Conservation (phyloP, 2,888 invertebrate genomes). For the Caenorhabditis angaria region DNA sequence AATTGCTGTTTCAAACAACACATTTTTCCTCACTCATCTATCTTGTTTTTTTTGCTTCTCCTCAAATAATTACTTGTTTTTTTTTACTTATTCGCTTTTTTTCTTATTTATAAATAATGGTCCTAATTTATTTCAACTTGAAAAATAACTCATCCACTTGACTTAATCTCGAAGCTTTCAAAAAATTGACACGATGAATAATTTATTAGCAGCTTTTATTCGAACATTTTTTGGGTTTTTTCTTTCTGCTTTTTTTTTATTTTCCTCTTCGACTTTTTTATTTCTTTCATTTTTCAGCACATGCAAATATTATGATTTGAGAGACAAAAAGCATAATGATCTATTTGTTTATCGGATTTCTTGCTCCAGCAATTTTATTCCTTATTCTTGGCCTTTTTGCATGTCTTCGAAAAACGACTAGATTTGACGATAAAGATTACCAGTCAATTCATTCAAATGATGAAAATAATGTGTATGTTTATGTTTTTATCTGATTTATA, state of each 20-base stretch:
- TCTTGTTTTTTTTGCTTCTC: not conserved
- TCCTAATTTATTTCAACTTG: not conserved
- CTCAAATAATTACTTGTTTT: not conserved
- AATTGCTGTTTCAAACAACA: not conserved
- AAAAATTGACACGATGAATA: too few species aligned
- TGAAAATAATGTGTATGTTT: conserved; percentile 15
- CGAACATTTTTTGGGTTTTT: too few species aligned
- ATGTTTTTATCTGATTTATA: too few species aligned
- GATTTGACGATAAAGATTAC: conserved; percentile 39
- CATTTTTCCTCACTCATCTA: not conserved
- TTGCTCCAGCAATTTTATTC: conserved; percentile 34
- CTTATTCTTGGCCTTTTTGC: conserved; percentile 34
- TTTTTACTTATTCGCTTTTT: not conserved
- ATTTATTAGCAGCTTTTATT: not conserved
- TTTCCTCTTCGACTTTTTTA: not conserved
- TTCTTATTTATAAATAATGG: too few species aligned
- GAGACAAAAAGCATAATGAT: not conserved
- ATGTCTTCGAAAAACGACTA: conserved; percentile 18
- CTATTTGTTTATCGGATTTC: conserved; percentile 34
- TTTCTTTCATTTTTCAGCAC: not conserved
- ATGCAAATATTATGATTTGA: not conserved
- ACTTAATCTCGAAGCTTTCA: not conserved
- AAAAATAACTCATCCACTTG: not conserved
- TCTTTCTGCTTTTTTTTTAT: too few species aligned
- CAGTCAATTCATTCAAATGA: conserved; percentile 31